Conservation (phyloP, 2,797 vertebrate genomes). For the Bovichtus variegatus region DNA sequence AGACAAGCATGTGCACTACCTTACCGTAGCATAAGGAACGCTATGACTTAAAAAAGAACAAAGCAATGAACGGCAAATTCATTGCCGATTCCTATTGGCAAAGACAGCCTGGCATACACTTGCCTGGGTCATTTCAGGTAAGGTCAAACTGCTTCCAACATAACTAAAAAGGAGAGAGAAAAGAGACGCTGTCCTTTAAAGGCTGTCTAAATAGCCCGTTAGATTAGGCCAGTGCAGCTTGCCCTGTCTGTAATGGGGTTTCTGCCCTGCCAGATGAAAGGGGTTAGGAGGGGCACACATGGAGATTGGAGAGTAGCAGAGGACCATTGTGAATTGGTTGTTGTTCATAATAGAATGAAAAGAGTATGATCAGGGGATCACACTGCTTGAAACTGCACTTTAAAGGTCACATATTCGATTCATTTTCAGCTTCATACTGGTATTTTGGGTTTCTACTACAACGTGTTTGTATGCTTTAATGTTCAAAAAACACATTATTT, state of each 20-base stretch:
- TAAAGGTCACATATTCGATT: too few species aligned
- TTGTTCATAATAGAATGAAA: constrained; percentile 58
- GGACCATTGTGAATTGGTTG: constrained; percentile 36
- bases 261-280: constrained; percentile 63
- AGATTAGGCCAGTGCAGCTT: constrained; percentile 56
- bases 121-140: constrained; percentile 23
- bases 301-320: constrained; percentile 42
- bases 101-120: background rate
- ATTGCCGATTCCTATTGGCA: background rate
- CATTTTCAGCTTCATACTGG: too few species aligned
- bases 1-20: background rate
- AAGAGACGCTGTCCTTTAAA: constrained; percentile 39
- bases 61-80: constrained; percentile 4
- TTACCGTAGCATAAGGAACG: background rate
- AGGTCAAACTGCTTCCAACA: constrained; percentile 26
- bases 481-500: too few species aligned
- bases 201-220: constrained; percentile 55
- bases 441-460: too few species aligned
- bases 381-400: too few species aligned
- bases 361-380: constrained; percentile 20
- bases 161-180: constrained; percentile 29
- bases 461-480: too few species aligned
- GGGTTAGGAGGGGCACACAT: constrained; percentile 20
- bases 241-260: constrained; percentile 67
- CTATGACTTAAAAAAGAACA: background rate